phyloP scores from a whole-genome alignment of 2,797 vertebrate species.

The Anguilla megastoma region DNA sequence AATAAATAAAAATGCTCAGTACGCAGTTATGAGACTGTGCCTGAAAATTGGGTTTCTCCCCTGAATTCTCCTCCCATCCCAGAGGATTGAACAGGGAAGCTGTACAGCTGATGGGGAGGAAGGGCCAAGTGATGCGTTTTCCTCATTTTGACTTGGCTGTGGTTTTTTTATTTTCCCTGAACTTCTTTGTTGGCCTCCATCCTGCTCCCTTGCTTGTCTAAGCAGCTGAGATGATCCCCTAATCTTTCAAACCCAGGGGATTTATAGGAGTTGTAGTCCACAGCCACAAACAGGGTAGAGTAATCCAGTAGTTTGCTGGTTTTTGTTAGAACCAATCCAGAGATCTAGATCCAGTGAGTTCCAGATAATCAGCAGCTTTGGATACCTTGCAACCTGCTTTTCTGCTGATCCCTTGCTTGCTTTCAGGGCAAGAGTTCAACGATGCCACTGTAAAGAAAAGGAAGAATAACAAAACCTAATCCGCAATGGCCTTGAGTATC shows the following conservation, averaged over 20 bases:
- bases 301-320: background rate
- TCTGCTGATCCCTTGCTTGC: background rate
- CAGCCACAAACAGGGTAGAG: background rate
- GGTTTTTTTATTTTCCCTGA: constrained; percentile 34
- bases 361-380: background rate
- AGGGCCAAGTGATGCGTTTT: constrained; percentile 32
- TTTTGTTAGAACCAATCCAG: background rate
- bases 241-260: background rate
- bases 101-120: too few species aligned
- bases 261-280: background rate
- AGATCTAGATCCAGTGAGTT: background rate
- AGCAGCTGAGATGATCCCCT: background rate
- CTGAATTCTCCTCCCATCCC: background rate
- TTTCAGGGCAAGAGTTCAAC: background rate
- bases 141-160: constrained; percentile 44
- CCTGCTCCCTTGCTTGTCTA: background rate
- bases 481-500: background rate
- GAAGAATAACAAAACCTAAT: background rate
- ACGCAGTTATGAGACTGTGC: background rate
- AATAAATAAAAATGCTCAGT: background rate
- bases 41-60: background rate
- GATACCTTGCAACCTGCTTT: background rate
- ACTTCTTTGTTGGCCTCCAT: constrained; percentile 35
- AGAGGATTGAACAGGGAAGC: background rate
- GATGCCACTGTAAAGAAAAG: background rate